phyloP scores from a whole-genome alignment of 2,113 vertebrate species.

The Camelus dromedarius region DNA sequence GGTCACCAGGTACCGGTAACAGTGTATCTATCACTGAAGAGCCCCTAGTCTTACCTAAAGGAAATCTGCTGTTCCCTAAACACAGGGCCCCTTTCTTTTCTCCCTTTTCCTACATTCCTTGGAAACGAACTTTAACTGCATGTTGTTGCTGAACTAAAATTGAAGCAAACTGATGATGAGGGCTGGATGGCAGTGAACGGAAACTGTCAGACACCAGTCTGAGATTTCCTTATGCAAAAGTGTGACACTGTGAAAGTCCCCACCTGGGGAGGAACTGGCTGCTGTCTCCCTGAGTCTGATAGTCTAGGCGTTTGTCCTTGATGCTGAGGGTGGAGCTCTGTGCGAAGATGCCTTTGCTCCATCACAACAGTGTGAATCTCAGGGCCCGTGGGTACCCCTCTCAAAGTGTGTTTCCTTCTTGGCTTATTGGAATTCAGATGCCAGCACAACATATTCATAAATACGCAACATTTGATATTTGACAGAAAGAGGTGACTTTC shows the following conservation, averaged over 20 bases:
- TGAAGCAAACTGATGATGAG: background rate
- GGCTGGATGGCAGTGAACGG: background rate
- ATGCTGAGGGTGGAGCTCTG: background rate
- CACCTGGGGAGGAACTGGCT: background rate
- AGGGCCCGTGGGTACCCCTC: background rate
- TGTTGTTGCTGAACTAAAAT: background rate
- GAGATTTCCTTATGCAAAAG: background rate
- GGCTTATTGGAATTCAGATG: background rate
- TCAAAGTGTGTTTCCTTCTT: background rate
- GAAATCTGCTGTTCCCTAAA: background rate
- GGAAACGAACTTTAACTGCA: background rate
- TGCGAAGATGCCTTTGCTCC: background rate
- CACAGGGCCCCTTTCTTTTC: background rate
- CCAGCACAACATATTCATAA: background rate
- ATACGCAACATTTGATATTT: background rate
- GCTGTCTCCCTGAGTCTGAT: background rate
- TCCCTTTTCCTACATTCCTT: background rate
- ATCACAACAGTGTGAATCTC: background rate
- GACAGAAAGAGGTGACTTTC: background rate
- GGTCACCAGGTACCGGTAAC: background rate
- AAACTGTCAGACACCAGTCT: background rate
- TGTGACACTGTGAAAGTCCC: background rate
- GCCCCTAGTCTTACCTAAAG: background rate
- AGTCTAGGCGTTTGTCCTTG: background rate
- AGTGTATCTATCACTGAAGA: background rate